These are phyloP conservation scores for Hycleus phaleratus DNA, from an alignment of 1,140 invertebrate genomes.

Conservation along the genomic window DNA sequence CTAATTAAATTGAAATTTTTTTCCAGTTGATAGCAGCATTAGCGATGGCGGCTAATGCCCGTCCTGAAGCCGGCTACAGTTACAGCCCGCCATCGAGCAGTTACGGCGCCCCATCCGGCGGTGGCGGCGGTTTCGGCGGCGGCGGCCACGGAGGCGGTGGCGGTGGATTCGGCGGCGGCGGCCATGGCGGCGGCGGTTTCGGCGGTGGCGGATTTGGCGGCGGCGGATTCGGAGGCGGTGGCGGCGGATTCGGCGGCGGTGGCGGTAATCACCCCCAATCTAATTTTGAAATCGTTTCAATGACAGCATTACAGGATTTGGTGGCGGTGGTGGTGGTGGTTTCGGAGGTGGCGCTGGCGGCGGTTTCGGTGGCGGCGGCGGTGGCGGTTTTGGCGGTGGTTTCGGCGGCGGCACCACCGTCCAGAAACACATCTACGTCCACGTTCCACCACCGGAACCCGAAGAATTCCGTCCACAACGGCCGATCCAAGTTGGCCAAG, in stretches of 20 bases:
- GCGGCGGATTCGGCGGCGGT: constrained; percentile 14
- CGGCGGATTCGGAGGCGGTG: constrained; percentile 17
- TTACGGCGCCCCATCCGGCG: constrained; percentile 38
- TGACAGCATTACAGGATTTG: background rate
- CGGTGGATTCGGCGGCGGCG: constrained; percentile 23
- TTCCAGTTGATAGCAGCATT: constrained; percentile 36
- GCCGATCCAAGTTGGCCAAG: constrained; percentile 49
- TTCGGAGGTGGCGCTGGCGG: constrained; percentile 8
- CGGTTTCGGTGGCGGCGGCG: constrained; percentile 16
- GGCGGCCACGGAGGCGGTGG: constrained; percentile 17
- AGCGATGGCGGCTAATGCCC: constrained; percentile 37
- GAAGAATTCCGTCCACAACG: constrained; percentile 57
- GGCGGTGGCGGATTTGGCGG: background rate
- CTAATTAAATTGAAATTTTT: background rate
- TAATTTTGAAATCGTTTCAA: background rate
- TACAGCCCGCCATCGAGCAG: constrained; percentile 41
- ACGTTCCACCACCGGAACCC: constrained; percentile 63
- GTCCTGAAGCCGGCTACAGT: constrained; percentile 41
- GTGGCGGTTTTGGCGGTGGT: constrained; percentile 29
- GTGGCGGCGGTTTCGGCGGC: constrained; percentile 32
- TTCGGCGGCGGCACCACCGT: constrained; percentile 51
- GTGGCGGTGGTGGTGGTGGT: constrained; percentile 2
- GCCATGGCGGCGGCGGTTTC: constrained; percentile 21
- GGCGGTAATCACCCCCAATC: constrained; percentile 1
- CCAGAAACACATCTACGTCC: constrained; percentile 81